These are phyloP conservation scores for Garrulus glandarius DNA, from an alignment of 2,797 vertebrate species.

Conservation along the genomic window DNA sequence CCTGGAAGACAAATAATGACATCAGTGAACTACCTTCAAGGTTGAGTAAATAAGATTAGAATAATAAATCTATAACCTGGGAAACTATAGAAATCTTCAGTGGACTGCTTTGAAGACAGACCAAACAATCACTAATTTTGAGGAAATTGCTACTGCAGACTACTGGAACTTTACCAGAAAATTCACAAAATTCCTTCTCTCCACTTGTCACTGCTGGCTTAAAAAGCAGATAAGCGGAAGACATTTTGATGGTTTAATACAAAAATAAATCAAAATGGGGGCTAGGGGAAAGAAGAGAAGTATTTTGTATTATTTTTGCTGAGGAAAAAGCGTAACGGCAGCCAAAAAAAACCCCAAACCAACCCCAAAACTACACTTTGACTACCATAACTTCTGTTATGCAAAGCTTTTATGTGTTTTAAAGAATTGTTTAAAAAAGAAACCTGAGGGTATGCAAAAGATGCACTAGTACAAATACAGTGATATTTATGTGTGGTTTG, in stretches of 20 bases:
- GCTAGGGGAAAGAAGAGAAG: not conserved
- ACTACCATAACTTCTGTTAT: not conserved
- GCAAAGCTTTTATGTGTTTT: not conserved
- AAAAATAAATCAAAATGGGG: not conserved
- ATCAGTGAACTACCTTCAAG: not conserved
- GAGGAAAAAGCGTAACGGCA: not conserved
- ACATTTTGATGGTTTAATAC: not conserved
- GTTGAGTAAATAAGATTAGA: not conserved
- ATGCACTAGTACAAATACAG: not conserved
- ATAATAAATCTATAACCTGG: not conserved
- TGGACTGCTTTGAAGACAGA: not conserved
- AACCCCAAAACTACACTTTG: not conserved
- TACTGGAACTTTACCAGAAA: not conserved
- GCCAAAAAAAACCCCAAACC: not conserved
- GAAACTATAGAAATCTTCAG: not conserved
- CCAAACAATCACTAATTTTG: not conserved
- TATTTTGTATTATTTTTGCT: not conserved
- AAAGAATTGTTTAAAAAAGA: not conserved
- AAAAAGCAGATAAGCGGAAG: not conserved
- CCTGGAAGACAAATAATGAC: not conserved
- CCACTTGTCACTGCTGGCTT: not conserved
- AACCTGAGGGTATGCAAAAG: not conserved
- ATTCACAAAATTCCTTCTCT: not conserved
- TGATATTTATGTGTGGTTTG: not conserved
- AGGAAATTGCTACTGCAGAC: not conserved